phyloP scores from a whole-genome alignment of 2,797 vertebrate species.

The Chiloscyllium punctatum region DNA sequence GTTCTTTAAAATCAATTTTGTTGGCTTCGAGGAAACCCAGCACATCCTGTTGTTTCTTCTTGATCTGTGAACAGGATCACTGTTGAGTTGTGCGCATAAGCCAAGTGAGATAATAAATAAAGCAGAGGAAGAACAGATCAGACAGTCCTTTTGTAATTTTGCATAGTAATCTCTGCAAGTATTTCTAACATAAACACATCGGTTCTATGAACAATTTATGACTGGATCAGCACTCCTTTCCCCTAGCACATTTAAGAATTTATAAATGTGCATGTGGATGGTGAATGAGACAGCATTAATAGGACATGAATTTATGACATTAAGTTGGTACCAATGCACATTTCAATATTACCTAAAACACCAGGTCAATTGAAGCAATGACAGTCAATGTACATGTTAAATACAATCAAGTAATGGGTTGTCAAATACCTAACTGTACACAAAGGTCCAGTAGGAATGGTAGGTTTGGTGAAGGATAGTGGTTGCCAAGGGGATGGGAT shows the following conservation, averaged over 20 bases:
- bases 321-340: not conserved
- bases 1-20: conserved; percentile 83
- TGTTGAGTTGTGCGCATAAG: not conserved
- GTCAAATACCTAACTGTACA: no score
- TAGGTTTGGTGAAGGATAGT: not conserved
- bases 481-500: no score
- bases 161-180: not conserved
- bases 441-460: not conserved
- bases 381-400: no score
- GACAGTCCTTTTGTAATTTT: not conserved
- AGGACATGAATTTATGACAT: no score
- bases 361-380: not conserved
- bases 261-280: not conserved
- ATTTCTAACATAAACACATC: not conserved
- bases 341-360: not conserved
- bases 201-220: not conserved
- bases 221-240: not conserved
- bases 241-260: not conserved
- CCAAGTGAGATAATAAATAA: not conserved
- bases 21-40: conserved; percentile 90
- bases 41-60: conserved; percentile 98
- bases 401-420: not conserved
- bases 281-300: not conserved
- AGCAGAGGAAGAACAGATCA: not conserved
- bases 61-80: conserved; percentile 68